Conservation (phyloP, 2,113 vertebrate species). For the Clarias magur region DNA sequence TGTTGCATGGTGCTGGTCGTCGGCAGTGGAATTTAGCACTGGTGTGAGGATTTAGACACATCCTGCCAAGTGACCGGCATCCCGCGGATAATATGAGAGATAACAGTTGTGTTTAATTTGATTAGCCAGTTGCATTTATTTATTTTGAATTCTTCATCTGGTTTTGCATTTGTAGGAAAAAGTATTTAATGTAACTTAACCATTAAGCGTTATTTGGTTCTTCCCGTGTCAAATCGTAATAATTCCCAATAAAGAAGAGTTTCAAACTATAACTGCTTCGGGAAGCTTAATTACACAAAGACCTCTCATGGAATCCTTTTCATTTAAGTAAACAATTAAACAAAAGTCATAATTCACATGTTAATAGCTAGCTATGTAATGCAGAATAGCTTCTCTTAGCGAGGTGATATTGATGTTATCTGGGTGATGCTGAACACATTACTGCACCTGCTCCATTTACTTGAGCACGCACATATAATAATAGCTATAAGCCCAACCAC, state of each 20-base stretch:
- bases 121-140: background rate
- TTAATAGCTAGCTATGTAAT: background rate
- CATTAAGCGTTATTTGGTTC: background rate
- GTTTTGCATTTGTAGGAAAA: background rate
- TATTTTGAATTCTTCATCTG: background rate
- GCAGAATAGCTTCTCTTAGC: background rate
- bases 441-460: background rate
- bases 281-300: background rate
- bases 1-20: conserved; percentile 19
- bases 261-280: background rate
- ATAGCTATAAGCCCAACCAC: background rate
- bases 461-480: background rate
- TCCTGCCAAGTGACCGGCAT: background rate
- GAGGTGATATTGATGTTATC: background rate
- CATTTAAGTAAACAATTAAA: background rate
- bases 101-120: background rate
- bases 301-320: background rate
- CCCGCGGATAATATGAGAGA: background rate
- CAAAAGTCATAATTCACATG: background rate
- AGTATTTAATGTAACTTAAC: background rate
- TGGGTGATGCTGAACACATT: background rate
- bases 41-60: conserved; percentile 15
- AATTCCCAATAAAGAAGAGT: background rate
- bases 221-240: background rate
- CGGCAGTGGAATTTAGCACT: conserved; percentile 5